These are phyloP conservation scores for Sparidentex hasta DNA, from an alignment of 2,797 vertebrate genomes.

Conservation along the genomic window DNA sequence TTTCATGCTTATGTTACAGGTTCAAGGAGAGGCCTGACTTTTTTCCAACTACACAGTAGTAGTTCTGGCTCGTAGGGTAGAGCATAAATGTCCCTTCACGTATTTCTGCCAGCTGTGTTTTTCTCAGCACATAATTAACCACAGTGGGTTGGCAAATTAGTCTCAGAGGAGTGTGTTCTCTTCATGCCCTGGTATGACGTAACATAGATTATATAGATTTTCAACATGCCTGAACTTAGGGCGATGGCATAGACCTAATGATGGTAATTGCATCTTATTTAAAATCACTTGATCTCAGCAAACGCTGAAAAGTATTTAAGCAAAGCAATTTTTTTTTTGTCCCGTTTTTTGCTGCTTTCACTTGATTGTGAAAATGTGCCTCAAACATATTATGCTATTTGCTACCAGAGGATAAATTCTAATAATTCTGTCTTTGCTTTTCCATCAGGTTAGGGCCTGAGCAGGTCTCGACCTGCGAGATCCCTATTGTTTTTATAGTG, in stretches of 20 bases:
- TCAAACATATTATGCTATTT: neutral
- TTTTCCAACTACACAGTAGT: conserved; percentile 30
- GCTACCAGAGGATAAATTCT: neutral
- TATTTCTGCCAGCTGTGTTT: conserved; percentile 72
- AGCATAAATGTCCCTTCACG: conserved; percentile 54
- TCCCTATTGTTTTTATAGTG: too few relatives aligned
- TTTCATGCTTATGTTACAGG: conserved; percentile 1
- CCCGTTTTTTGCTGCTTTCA: neutral
- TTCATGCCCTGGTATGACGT: conserved; percentile 39
- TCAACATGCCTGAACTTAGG: conserved; percentile 10
- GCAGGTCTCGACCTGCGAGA: too few relatives aligned
- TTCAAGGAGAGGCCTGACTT: conserved; percentile 14
- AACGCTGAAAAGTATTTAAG: neutral
- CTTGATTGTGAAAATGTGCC: neutral
- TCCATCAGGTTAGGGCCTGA: neutral
- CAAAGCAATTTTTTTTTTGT: neutral
- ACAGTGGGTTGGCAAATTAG: conserved; percentile 68
- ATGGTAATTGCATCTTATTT: conserved; percentile 11
- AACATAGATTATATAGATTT: conserved; percentile 17
- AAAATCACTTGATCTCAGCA: neutral
- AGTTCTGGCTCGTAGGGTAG: conserved; percentile 23
- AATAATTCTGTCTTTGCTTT: neutral
- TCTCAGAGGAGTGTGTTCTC: conserved; percentile 60
- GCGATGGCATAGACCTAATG: conserved; percentile 21
- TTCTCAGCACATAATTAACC: conserved; percentile 70